Base-by-base conservation (phyloP, 2,113 vertebrate genomes). In the Ranitomeya imitator region DNA sequence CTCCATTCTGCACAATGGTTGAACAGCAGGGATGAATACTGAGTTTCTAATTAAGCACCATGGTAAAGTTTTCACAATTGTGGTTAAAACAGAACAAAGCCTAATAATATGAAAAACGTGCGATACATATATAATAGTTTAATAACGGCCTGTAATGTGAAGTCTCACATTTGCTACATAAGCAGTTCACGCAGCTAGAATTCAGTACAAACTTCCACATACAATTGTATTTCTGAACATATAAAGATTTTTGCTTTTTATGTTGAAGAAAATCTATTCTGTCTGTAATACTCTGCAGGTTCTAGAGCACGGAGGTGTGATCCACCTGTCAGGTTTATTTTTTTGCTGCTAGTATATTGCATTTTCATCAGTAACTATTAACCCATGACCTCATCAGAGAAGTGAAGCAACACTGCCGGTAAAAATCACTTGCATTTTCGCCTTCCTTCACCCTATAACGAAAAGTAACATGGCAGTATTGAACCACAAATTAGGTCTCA, bases 1-100 rank as follows among this genome's bases (percentile, higher is more conserved):
- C 67, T 77, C 57, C 59, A 79, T 78, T 31, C 59, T 23, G 85
- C 85, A 78, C 63, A 86, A 86, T 79, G 19, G 52, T n/a, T 45
- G 59, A 78, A 57, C 74, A 79, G 76, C 85, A 65, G 37, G 67
- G 85, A 79, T 61, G 74, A 86, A 78, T 76, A 60, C 60, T 12
- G 59, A 71, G 54, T 13, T 67, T 79, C 76, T 86, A 79, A 79
- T 86, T 79, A 86, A 31, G 63, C 85, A 77, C 37, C 45, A 77
- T 61, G 51, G 60, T 63, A 63, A 86, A n/a, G 37, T 63, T 63
- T 79, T 61, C 18, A 86, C 54, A 65, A 79, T 78, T 65, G 57
- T 79, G 59, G 74, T 67, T 37, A 77, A 86, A 79, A 45, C 59
- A 86, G 83, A 63, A 26, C 54, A 76, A 76, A 37, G 37, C 15